phyloP scores from a whole-genome alignment of 2,113 vertebrate genomes.

The Sporophila hypoxantha region DNA sequence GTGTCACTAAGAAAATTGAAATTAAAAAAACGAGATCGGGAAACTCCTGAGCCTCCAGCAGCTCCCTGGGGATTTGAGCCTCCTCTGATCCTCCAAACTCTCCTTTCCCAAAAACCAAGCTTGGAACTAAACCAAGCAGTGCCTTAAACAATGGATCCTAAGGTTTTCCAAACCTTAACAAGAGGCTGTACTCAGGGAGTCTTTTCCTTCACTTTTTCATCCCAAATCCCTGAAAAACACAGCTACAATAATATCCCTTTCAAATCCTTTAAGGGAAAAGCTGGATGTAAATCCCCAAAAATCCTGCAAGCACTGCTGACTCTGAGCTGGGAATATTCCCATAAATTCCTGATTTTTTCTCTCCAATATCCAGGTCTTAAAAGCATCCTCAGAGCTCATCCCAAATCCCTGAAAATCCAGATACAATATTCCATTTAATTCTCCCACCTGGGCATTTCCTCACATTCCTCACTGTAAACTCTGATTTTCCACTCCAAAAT shows the following conservation, averaged over 20 bases:
- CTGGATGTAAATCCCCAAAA: not conserved
- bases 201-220: not conserved
- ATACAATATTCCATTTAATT: no score
- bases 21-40: fast-evolving
- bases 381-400: not conserved
- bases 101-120: not conserved
- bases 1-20: not conserved
- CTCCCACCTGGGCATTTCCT: not conserved
- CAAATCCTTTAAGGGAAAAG: not conserved
- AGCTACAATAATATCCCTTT: fast-evolving
- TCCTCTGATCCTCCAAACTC: not conserved
- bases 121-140: not conserved
- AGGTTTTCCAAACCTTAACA: not conserved
- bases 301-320: not conserved
- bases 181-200: not conserved
- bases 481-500: not conserved
- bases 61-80: not conserved
- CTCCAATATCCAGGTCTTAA: no score
- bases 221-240: not conserved
- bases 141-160: not conserved
- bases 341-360: not conserved
- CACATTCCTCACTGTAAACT: not conserved
- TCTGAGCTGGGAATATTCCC: not conserved
- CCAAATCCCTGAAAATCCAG: not conserved
- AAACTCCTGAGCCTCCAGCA: not conserved